Evolutionary conservation across 1,140 invertebrate genomes (phyloP).

Genomic region (Tenebrio molitor): DNA sequence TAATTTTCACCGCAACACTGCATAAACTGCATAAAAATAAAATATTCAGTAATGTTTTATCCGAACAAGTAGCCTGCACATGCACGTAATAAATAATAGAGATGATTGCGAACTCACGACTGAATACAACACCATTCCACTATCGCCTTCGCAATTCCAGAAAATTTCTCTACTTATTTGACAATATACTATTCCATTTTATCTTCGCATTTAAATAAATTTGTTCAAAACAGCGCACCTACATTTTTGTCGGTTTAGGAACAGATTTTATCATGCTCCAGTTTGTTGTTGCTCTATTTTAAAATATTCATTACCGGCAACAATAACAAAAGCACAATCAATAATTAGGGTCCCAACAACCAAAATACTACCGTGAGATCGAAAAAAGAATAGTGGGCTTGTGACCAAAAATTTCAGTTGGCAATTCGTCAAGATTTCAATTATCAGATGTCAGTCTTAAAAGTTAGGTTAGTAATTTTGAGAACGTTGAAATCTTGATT

Average conservation of each 20-base stretch:
- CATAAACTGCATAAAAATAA: constrained; percentile 24
- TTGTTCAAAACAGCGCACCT: background rate
- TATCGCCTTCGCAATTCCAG: constrained; percentile 11
- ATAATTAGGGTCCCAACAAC: constrained; percentile 16
- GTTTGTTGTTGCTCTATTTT: constrained; percentile 12
- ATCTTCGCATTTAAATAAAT: constrained; percentile 28
- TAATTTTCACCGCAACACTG: constrained; percentile 12
- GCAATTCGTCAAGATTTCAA: too few relatives aligned
- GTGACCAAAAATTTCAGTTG: constrained; percentile 14
- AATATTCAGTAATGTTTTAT: constrained; percentile 24
- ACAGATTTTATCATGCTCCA: constrained; percentile 4
- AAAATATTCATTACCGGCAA: constrained; percentile 19
- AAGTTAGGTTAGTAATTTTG: too few relatives aligned
- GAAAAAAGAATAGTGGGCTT: too few relatives aligned
- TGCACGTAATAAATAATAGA: constrained; percentile 31
- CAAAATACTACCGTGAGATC: too few relatives aligned
- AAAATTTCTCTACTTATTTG: constrained; percentile 32
- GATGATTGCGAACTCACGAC: constrained; percentile 29
- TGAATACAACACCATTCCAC: constrained; percentile 8
- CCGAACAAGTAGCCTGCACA: constrained; percentile 19
- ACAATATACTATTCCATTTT: constrained; percentile 19
- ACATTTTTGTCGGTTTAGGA: background rate
- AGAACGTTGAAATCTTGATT: too few relatives aligned
- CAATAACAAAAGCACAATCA: constrained; percentile 15
- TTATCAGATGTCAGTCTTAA: too few relatives aligned